Percentiles rank a stretch among this genome's conserved stretches.
Conservation (phyloP, 2,113 vertebrate genomes). For the Poeciliopsis prolifica region DNA sequence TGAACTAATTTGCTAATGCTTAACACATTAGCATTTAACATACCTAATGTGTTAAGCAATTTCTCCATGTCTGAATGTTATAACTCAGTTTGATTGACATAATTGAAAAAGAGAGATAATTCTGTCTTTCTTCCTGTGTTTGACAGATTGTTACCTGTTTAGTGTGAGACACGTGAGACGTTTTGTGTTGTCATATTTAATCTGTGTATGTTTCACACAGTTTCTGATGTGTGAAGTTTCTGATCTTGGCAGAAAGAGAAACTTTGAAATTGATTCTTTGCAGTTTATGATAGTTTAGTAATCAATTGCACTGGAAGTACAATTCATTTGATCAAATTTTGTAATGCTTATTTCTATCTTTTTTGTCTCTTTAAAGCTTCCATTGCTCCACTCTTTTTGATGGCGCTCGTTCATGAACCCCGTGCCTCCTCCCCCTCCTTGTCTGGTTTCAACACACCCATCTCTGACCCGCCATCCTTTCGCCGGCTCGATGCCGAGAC, state of each 20-base stretch:
- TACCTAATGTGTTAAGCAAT: background rate
- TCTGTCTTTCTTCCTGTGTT: background rate
- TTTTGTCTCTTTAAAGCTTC: constrained; percentile 24
- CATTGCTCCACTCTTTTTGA: constrained; percentile 48
- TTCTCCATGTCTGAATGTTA: background rate
- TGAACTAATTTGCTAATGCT: background rate
- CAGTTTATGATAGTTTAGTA: background rate
- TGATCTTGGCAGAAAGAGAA: background rate
- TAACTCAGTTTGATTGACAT: background rate
- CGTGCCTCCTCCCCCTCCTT: constrained; percentile 91
- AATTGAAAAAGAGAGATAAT: background rate
- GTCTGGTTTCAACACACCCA: constrained; percentile 85
- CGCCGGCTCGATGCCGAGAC: constrained; percentile 87
- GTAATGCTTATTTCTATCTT: constrained; percentile 13
- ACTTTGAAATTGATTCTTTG: constrained; percentile 11
- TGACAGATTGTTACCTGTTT: background rate
- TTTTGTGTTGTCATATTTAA: background rate
- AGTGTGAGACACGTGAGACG: background rate
- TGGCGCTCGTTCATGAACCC: constrained; percentile 92
- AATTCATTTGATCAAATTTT: constrained; percentile 22
- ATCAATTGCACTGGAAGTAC: background rate
- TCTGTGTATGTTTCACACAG: background rate
- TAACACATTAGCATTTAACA: too few relatives aligned
- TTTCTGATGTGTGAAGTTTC: background rate
- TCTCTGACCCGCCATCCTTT: constrained; percentile 86